phyloP scores from a whole-genome alignment of 2,888 invertebrate species.

The Chrysopilus asiliformis region DNA sequence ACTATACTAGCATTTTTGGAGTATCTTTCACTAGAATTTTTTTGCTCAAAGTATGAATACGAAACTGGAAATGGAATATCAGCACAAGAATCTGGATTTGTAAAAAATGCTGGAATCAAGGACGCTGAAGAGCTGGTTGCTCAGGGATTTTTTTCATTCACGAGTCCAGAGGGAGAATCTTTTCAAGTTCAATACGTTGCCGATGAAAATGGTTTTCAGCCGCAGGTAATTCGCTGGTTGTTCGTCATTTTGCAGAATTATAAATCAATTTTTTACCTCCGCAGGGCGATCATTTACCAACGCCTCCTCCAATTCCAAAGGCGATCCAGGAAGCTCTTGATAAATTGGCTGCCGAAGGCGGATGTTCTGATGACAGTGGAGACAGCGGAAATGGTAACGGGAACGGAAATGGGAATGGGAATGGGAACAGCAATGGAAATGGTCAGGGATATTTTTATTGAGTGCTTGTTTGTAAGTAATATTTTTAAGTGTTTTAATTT shows the following conservation, averaged over 20 bases:
- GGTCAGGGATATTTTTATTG: too few relatives aligned
- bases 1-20: neutral
- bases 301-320: constrained; percentile 66
- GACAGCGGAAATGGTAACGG: too few relatives aligned
- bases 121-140: constrained; percentile 41
- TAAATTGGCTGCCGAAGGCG: constrained; percentile 26
- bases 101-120: constrained; percentile 54
- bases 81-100: constrained; percentile 39
- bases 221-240: too few relatives aligned
- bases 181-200: constrained; percentile 8
- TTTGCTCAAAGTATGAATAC: constrained; percentile 8
- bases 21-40: neutral
- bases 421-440: neutral
- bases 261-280: constrained; percentile 9
- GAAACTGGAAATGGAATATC: constrained; percentile 9
- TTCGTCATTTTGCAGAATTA: too few relatives aligned
- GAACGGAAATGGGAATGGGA: neutral
- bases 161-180: constrained; percentile 8
- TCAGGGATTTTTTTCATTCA: constrained; percentile 6
- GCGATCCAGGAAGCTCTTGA: constrained; percentile 46
- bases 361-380: too few relatives aligned
- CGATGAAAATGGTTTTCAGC: constrained; percentile 10
- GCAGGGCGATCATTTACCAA: constrained; percentile 57
- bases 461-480: too few relatives aligned
- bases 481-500: too few relatives aligned